Percentiles rank a stretch among this genome's conserved stretches.
Evolutionary conservation across 2,113 vertebrate species (phyloP).

Genomic region (Macaca fascicularis): DNA sequence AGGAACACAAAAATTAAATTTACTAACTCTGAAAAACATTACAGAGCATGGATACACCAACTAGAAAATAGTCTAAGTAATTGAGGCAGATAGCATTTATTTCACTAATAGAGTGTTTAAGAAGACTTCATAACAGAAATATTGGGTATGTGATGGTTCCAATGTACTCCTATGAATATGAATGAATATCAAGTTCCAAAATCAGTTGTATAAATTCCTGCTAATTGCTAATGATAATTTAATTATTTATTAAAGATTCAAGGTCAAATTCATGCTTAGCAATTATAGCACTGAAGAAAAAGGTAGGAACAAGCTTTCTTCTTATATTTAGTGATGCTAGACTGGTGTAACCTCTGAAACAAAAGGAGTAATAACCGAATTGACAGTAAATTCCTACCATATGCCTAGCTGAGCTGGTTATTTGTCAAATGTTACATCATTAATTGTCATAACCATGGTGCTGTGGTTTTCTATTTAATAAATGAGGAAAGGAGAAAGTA

Average conservation of each 20-base stretch:
- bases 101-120: neutral
- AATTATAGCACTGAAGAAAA: neutral
- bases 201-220: neutral
- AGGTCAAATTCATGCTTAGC: neutral
- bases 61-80: neutral
- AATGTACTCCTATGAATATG: neutral
- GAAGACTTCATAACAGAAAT: neutral
- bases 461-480: conserved; percentile 21
- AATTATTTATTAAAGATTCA: neutral
- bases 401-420: neutral
- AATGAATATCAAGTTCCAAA: neutral
- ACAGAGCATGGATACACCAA: neutral
- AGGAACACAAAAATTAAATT: neutral
- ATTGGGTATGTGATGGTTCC: neutral
- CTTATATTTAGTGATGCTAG: neutral
- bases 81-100: neutral
- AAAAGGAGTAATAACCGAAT: neutral
- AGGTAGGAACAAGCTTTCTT: neutral
- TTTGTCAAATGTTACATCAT: neutral
- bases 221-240: neutral
- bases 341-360: neutral
- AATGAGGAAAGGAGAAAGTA: conserved; percentile 34
- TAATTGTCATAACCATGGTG: neutral
- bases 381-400: neutral
- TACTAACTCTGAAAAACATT: neutral